Percentiles rank a stretch among this genome's conserved stretches.
phyloP scores from a whole-genome alignment of 1,140 invertebrate genomes.

The Aradophagus sp. region DNA sequence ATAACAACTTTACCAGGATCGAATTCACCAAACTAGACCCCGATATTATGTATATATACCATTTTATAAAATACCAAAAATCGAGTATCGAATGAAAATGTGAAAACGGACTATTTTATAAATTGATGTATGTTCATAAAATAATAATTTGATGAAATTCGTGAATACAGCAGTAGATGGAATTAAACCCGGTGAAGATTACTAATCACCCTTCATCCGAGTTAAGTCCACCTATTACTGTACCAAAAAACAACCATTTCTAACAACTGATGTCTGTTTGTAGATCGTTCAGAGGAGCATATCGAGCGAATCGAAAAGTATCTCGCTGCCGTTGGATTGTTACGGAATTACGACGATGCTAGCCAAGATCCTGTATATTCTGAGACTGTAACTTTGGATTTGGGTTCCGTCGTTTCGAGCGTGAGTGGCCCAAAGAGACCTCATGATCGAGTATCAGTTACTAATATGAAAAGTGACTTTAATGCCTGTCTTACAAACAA shows the following conservation, averaged over 20 bases:
- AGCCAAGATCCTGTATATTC: slow-evolving; percentile 91
- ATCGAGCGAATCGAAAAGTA: slow-evolving; percentile 91
- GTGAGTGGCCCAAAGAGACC: slow-evolving; percentile 97
- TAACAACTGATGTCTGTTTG: slow-evolving; percentile 1
- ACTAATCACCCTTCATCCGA: no score
- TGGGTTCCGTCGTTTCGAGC: slow-evolving; percentile 92
- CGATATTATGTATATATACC: no score
- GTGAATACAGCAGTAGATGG: no score
- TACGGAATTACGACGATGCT: slow-evolving; percentile 87
- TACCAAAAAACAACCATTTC: not conserved
- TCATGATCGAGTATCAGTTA: slow-evolving; percentile 94
- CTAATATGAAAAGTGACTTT: slow-evolving; percentile 94
- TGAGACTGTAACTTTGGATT: slow-evolving; percentile 89
- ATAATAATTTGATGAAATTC: no score
- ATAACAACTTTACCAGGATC: slow-evolving; percentile 4
- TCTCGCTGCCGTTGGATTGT: slow-evolving; percentile 85
- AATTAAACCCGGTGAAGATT: no score
- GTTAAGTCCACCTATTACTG: no score
- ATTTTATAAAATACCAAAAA: no score
- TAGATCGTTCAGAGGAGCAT: slow-evolving; percentile 88
- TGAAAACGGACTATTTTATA: no score
- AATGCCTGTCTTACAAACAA: slow-evolving; percentile 90
- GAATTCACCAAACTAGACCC: slow-evolving; percentile 1
- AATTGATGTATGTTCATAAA: no score
- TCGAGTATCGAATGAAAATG: no score